Conservation (phyloP, 2,797 vertebrate genomes). For the Salarias fasciatus region DNA sequence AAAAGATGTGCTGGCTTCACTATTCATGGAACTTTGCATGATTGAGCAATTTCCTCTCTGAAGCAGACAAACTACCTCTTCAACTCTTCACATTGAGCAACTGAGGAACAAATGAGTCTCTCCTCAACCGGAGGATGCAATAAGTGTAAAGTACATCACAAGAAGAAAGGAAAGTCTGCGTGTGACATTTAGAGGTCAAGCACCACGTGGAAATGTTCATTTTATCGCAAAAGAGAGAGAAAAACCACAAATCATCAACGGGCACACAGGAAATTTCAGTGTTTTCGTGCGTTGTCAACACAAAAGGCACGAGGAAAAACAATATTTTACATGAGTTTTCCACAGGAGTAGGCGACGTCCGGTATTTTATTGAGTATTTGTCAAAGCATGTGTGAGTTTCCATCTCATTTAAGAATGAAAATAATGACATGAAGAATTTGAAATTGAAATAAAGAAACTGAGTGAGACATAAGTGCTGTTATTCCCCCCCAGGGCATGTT, state of each 20-base stretch:
- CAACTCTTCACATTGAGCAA: conserved; percentile 41
- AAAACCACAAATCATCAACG: conserved; percentile 45
- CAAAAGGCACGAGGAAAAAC: conserved; percentile 11
- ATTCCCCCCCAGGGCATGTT: conserved; percentile 14
- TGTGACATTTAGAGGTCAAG: conserved; percentile 70
- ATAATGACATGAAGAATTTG: not conserved
- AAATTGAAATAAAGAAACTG: not conserved
- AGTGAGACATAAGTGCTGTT: not conserved
- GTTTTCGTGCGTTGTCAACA: conserved; percentile 36
- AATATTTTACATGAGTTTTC: conserved; percentile 16
- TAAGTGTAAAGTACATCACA: conserved; percentile 1
- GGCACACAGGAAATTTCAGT: conserved; percentile 18
- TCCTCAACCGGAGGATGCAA: conserved; percentile 27
- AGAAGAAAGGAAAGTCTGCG: conserved; percentile 30
- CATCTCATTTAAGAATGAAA: conserved; percentile 1
- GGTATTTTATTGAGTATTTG: not conserved
- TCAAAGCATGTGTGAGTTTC: not conserved
- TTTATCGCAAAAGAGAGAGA: conserved; percentile 41
- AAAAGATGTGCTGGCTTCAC: not conserved
- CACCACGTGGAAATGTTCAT: conserved; percentile 47
- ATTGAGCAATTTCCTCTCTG: conserved; percentile 59
- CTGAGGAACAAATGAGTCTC: conserved; percentile 18
- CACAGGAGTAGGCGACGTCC: conserved; percentile 20
- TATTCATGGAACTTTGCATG: not conserved
- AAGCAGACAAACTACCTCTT: conserved; percentile 15